A percentile compares a stretch with the other conserved stretches of the same genome.
Conservation (phyloP, 2,888 invertebrate species). For the Axea sp. region DNA sequence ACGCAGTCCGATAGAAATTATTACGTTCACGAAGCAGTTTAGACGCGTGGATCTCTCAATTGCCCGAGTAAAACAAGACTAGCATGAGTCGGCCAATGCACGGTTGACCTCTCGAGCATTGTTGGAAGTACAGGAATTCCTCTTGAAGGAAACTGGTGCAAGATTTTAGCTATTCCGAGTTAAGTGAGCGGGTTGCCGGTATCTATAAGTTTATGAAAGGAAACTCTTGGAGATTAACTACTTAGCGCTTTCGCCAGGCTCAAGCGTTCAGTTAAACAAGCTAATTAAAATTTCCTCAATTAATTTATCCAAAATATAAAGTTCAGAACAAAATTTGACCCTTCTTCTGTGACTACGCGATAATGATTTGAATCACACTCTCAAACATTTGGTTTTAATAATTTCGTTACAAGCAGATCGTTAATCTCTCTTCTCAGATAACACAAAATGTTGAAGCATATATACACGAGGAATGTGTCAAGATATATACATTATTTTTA, state of each 20-base stretch:
- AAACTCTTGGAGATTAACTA: slow-evolving; percentile 23
- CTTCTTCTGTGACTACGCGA: too few species aligned
- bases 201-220: slow-evolving; percentile 39
- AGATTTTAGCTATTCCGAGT: slow-evolving; percentile 32
- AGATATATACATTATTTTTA: too few species aligned
- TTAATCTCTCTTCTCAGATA: too few species aligned
- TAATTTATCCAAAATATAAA: slow-evolving; percentile 1
- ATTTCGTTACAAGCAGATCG: too few species aligned
- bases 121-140: slow-evolving; percentile 55
- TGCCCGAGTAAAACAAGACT: slow-evolving; percentile 36
- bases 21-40: slow-evolving; percentile 51
- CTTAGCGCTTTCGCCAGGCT: background rate
- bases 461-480: too few species aligned
- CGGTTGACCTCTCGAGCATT: slow-evolving; percentile 50
- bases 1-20: slow-evolving; percentile 42
- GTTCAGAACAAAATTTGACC: too few species aligned
- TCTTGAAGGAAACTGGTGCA: slow-evolving; percentile 42
- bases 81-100: slow-evolving; percentile 42
- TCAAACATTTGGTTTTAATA: too few species aligned
- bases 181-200: slow-evolving; percentile 15
- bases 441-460: too few species aligned
- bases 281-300: background rate
- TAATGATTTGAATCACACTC: too few species aligned
- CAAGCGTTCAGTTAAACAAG: background rate
- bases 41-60: slow-evolving; percentile 52